A percentile compares a stretch with the other conserved stretches of the same genome.
Evolutionary conservation across 2,888 invertebrate genomes (phyloP).

Genomic region (Cataglyphis altisquamis): DNA sequence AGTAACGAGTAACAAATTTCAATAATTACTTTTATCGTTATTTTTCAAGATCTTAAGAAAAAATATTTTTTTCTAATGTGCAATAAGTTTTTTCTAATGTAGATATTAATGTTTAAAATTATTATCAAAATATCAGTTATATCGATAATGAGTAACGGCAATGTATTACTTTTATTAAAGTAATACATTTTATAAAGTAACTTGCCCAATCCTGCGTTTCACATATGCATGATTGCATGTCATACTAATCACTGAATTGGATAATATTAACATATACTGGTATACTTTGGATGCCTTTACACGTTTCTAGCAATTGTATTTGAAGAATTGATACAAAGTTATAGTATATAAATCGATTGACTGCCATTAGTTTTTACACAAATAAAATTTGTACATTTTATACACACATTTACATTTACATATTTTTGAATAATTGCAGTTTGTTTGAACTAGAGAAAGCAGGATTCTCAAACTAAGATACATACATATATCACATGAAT

Average conservation of each 20-base stretch:
- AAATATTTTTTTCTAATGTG: too few relatives aligned
- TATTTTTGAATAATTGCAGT: constrained; percentile 25
- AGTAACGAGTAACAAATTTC: too few relatives aligned
- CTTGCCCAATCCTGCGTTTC: constrained; percentile 11
- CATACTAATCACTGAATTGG: constrained; percentile 71
- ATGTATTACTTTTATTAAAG: background rate
- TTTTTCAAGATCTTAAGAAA: too few relatives aligned
- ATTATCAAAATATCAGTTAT: too few relatives aligned
- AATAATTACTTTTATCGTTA: too few relatives aligned
- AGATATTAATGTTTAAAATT: too few relatives aligned
- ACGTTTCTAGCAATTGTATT: constrained; percentile 82
- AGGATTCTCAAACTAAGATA: constrained; percentile 20
- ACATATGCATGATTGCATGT: constrained; percentile 82
- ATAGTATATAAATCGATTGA: constrained; percentile 33
- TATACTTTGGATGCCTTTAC: constrained; percentile 84
- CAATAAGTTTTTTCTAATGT: too few relatives aligned
- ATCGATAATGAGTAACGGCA: background rate
- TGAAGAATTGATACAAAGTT: constrained; percentile 33
- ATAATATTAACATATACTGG: constrained; percentile 71
- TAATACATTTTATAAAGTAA: background rate
- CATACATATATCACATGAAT: background rate
- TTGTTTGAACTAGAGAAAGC: background rate
- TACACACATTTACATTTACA: constrained; percentile 4
- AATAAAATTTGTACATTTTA: constrained; percentile 22
- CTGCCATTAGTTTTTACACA: constrained; percentile 29